Evolutionary conservation across 2,888 invertebrate genomes (phyloP), one percentile per base, ranked within the genome.

Genomic region (Calliopum simillimum): DNA sequence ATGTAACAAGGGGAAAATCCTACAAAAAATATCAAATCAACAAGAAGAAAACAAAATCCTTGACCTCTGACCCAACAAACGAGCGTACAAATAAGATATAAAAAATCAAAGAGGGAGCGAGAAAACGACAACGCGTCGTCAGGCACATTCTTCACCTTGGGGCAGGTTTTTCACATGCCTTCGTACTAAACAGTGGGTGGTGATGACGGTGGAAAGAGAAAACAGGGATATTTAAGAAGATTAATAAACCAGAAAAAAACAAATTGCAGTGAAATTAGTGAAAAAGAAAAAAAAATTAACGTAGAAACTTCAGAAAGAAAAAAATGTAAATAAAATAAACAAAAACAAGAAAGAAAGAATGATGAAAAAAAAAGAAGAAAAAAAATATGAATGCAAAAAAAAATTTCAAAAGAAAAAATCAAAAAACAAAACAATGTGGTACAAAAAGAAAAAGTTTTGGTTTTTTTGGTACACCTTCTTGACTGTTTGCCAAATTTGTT

Each of bases 1-100:
- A 19, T n/a, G 33, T n/a, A 63, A 33, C 33, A 33, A 33, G 33
- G 33, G n/a, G 14, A 47, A 25, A 49, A 63, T 33, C 33, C 5
- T 33, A 33, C 16, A 53, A 53, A 19, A 33, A n/a, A n/a, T n/a
- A n/a, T n/a, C n/a, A n/a, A 63, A 63, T 23, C 16, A 4, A 62
- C 46, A 49, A 46, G 56, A 53, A 12, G 47, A 49, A 23, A 25
- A 33, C 14, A 63, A 66, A 56, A 66, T 56, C 55, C 66, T 55
- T 66, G 66, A 66, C 56, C 66, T 66, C 21, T 43, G 56, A 44
- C 21, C 46, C 14, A 14, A 16, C 16, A 23, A 59, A 59, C 13
- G 8, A 16, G 43, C 19, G 46, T 16, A 47, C 19, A 47, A n/a
- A 62, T n/a, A 19, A 23, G 16, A 43, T n/a, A 33, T 5, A 56